phyloP scores from a whole-genome alignment of 2,888 invertebrate species.

The Eristalinus aeneus region DNA sequence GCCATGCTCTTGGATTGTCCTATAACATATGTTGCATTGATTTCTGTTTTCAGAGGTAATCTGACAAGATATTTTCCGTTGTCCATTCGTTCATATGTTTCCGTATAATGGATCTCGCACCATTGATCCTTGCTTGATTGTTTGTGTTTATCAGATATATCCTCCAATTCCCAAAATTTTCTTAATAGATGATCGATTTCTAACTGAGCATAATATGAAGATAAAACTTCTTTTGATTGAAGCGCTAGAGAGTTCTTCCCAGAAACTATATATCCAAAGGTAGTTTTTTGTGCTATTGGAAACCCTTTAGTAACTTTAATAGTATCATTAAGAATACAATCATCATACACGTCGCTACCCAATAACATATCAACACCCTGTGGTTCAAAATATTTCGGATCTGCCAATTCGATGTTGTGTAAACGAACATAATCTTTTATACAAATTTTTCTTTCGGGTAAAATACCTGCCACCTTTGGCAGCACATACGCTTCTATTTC shows the following conservation, averaged over 20 bases:
- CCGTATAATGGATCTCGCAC: no score
- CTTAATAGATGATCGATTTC: conserved; percentile 27
- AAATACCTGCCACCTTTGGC: conserved; percentile 6
- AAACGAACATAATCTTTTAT: background rate
- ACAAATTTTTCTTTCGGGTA: conserved; percentile 5
- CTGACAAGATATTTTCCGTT: no score
- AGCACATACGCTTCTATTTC: conserved; percentile 6
- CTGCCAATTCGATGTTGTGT: conserved; percentile 18
- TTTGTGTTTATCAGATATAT: no score
- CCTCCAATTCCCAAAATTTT: no score
- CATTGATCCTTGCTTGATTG: no score
- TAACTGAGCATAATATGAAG: background rate
- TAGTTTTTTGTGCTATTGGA: no score
- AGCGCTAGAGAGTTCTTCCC: conserved; percentile 1
- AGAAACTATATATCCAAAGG: conserved; percentile 46
- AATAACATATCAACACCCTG: conserved; percentile 6
- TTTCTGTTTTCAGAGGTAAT: conserved; percentile 16
- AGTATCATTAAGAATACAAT: conserved; percentile 8
- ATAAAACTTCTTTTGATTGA: background rate
- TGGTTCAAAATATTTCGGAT: conserved; percentile 35
- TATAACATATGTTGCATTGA: conserved; percentile 10
- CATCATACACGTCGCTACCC: conserved; percentile 3
- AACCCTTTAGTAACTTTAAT: no score
- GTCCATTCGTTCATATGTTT: no score
- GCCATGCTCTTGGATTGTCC: conserved; percentile 26